Conservation (phyloP, 2,113 vertebrate genomes). For the Hystrix brachyura region DNA sequence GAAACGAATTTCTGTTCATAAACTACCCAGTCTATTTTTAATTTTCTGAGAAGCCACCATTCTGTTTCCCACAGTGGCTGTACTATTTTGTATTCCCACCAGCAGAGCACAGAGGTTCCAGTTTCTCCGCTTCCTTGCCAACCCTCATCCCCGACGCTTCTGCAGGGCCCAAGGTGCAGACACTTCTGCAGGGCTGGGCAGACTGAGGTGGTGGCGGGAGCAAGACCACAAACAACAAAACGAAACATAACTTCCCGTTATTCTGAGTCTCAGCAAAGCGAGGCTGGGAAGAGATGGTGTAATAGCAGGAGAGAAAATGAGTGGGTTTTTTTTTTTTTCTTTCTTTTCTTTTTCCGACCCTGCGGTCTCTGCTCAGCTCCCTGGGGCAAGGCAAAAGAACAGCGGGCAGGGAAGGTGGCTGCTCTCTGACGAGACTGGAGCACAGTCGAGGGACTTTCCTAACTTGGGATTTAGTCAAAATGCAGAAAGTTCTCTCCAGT, state of each 20-base stretch:
- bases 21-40: neutral
- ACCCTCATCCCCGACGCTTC: neutral
- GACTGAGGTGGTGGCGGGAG: neutral
- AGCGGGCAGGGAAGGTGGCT: neutral
- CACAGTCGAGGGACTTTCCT: neutral
- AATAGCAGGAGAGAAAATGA: neutral
- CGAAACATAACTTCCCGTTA: neutral
- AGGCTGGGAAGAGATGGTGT: neutral
- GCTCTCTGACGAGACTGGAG: neutral
- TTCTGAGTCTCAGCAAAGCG: neutral
- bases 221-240: neutral
- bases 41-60: neutral
- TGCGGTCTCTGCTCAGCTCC: neutral
- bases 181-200: neutral
- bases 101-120: neutral
- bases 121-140: neutral
- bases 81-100: neutral
- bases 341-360: neutral
- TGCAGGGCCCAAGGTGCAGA: neutral
- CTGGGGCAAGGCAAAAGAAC: neutral
- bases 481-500: neutral
- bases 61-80: neutral
- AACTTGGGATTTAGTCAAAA: neutral
- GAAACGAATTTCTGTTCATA: neutral
- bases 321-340: neutral